Evolutionary conservation across 1,140 invertebrate genomes (phyloP).

Genomic region (Atta cephalotes): DNA sequence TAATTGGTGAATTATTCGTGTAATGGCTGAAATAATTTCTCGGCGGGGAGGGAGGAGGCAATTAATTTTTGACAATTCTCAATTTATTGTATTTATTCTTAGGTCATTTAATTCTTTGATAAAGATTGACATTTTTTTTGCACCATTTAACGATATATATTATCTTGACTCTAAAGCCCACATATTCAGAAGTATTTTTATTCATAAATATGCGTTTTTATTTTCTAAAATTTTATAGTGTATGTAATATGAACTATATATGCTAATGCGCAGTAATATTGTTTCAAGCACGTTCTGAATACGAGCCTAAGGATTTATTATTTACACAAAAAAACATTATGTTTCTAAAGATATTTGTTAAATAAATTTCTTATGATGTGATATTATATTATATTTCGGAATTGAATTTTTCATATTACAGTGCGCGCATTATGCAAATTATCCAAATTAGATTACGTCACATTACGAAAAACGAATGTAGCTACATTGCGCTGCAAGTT

Average conservation of each 20-base stretch:
- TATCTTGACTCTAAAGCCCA: not conserved
- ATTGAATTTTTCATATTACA: not conserved
- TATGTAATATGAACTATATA: too few species aligned
- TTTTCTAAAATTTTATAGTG: too few species aligned
- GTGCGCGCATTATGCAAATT: not conserved
- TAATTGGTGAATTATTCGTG: conserved; percentile 26
- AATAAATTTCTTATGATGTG: not conserved
- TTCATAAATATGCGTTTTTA: too few species aligned
- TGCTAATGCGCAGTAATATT: too few species aligned
- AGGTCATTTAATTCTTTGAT: not conserved
- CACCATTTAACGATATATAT: not conserved
- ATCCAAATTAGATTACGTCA: not conserved
- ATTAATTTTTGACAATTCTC: not conserved
- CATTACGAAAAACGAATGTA: not conserved
- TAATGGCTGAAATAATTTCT: not conserved
- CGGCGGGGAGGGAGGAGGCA: too few species aligned
- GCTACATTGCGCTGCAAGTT: not conserved
- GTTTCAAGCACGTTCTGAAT: too few species aligned
- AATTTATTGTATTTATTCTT: not conserved
- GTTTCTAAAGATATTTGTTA: not conserved
- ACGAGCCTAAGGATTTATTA: not conserved
- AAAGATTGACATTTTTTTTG: not conserved
- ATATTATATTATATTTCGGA: not conserved
- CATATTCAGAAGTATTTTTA: too few species aligned
- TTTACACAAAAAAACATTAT: not conserved